Percentiles rank a stretch among this genome's conserved stretches.
phyloP scores from a whole-genome alignment of 2,888 invertebrate genomes.

The Rutpela maculata region DNA sequence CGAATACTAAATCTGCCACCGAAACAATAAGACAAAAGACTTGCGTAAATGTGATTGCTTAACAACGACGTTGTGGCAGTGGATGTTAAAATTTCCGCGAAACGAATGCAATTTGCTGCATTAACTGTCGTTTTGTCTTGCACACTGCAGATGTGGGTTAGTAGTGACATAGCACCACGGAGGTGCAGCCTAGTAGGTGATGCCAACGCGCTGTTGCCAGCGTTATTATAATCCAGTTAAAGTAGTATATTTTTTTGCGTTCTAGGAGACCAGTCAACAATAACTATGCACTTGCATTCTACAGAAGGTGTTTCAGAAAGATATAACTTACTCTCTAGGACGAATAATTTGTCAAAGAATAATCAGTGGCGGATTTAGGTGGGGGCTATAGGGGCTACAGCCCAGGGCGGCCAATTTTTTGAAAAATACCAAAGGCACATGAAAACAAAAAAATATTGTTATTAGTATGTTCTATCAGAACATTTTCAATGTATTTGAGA shows the following conservation, averaged over 20 bases:
- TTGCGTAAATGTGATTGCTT: neutral
- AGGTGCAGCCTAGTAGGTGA: slow-evolving; percentile 21
- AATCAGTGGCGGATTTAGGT: no score
- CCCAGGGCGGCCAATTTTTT: no score
- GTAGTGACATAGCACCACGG: slow-evolving; percentile 40
- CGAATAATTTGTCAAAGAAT: no score
- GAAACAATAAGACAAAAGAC: slow-evolving; percentile 4
- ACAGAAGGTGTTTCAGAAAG: no score
- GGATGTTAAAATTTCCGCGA: slow-evolving; percentile 17
- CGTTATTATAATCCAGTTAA: neutral
- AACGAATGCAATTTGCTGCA: slow-evolving; percentile 32
- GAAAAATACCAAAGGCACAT: no score
- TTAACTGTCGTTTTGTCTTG: slow-evolving; percentile 15
- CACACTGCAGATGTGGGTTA: slow-evolving; percentile 42
- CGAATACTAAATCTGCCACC: slow-evolving; percentile 2
- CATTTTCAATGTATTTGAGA: no score
- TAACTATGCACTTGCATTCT: no score
- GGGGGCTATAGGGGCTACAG: no score
- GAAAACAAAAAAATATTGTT: no score
- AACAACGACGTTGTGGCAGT: slow-evolving; percentile 7
- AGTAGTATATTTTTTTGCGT: neutral
- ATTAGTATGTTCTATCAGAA: no score
- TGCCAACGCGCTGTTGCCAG: slow-evolving; percentile 26
- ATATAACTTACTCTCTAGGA: no score
- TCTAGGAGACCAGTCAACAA: no score